These are phyloP conservation scores for Catharus bicknelli DNA, from an alignment of 2,113 vertebrate species.

Conservation along the genomic window DNA sequence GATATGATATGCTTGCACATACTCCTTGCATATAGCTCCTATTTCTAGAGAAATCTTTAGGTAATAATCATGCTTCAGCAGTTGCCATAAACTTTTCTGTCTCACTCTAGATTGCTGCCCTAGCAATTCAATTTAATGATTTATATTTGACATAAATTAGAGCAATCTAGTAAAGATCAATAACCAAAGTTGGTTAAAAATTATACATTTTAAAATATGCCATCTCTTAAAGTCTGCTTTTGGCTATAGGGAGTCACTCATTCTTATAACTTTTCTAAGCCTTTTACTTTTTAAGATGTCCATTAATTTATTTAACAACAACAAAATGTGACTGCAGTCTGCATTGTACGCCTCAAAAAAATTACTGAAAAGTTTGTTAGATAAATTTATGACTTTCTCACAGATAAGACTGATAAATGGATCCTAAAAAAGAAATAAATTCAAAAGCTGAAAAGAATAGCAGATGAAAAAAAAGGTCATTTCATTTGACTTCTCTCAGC, in stretches of 20 bases:
- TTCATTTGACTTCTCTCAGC: conserved; percentile 43
- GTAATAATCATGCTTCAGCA: neutral
- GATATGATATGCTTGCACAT: neutral
- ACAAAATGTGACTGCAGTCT: neutral
- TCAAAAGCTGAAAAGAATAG: conserved; percentile 39
- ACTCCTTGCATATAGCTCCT: neutral
- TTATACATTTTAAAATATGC: neutral
- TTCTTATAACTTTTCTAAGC: neutral
- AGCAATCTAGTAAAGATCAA: neutral
- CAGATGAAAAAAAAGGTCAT: conserved; percentile 23
- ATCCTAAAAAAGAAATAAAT: conserved; percentile 37
- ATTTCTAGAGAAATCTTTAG: neutral
- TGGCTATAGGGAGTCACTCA: neutral
- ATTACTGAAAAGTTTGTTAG: neutral
- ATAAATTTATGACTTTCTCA: neutral
- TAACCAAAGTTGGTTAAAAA: neutral
- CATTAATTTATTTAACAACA: neutral
- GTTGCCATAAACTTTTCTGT: neutral
- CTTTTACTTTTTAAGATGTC: neutral
- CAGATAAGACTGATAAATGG: neutral
- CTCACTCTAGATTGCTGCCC: neutral
- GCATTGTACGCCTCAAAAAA: neutral
- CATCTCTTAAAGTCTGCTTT: neutral
- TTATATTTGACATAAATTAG: neutral
- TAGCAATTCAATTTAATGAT: neutral